A percentile compares a stretch with the other conserved stretches of the same genome.
Conservation (phyloP, 2,797 vertebrate genomes). For the Mormyrus proboscirostris region DNA sequence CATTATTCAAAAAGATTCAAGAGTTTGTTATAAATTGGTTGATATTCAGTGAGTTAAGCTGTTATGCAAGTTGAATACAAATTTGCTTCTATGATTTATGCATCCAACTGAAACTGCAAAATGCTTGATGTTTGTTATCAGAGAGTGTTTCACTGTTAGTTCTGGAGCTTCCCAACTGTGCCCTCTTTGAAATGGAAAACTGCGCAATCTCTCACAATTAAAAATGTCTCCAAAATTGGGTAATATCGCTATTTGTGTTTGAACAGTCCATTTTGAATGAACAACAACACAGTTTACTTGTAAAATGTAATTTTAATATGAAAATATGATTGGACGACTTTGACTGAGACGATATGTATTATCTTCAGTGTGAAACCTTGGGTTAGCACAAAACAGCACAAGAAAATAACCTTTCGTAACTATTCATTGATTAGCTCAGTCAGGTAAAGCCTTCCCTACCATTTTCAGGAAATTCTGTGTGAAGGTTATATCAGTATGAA, state of each 20-base stretch:
- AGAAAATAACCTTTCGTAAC: neutral
- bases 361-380: neutral
- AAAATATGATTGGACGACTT: neutral
- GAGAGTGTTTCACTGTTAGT: neutral
- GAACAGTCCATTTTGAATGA: neutral
- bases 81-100: conserved; percentile 14
- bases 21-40: neutral
- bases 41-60: conserved; percentile 9
- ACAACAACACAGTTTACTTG: neutral
- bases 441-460: neutral
- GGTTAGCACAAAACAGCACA: neutral
- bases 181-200: neutral
- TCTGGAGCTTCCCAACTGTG: neutral
- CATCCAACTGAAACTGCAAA: neutral
- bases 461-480: neutral
- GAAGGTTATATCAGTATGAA: neutral
- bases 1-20: conserved; percentile 8
- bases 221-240: neutral
- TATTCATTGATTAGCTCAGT: neutral
- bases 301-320: neutral
- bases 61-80: conserved; percentile 5
- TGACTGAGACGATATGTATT: neutral
- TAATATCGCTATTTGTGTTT: neutral
- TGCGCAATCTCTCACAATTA: neutral
- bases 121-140: neutral